A percentile compares a stretch with the other conserved stretches of the same genome.
Evolutionary conservation across 2,113 vertebrate species (phyloP).

Genomic region (Aleadryas rufinucha): DNA sequence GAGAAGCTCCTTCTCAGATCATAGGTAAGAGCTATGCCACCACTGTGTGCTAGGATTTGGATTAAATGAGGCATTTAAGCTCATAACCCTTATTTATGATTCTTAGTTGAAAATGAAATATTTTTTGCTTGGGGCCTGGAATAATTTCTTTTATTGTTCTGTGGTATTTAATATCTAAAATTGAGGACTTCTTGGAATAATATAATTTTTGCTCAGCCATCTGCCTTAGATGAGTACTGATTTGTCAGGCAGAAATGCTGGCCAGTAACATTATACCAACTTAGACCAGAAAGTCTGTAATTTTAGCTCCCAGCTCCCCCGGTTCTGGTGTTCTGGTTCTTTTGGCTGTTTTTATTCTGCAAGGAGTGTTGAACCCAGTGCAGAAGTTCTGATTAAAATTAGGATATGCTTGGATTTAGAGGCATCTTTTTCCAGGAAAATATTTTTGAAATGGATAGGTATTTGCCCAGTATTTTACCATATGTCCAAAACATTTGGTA

Average conservation of each 20-base stretch:
- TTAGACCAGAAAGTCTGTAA: not conserved
- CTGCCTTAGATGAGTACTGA: not conserved
- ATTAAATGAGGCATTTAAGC: not conserved
- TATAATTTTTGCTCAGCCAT: accelerated
- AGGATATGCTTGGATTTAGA: not conserved
- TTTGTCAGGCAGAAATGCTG: not conserved
- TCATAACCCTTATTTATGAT: not conserved
- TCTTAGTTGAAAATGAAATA: not conserved
- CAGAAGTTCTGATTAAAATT: not conserved
- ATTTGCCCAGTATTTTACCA: not conserved
- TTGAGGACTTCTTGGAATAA: not conserved
- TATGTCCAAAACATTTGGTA: not conserved
- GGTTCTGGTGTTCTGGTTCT: not conserved
- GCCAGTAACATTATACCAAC: too few relatives aligned
- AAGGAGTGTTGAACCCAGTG: not conserved
- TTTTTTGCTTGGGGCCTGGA: not conserved
- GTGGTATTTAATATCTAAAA: not conserved
- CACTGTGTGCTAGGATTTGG: not conserved
- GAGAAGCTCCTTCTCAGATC: not conserved
- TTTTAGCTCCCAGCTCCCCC: not conserved
- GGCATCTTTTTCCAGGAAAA: not conserved
- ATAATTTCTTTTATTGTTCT: not conserved
- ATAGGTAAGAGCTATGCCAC: not conserved
- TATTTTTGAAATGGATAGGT: not conserved
- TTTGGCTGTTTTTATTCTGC: not conserved